Conservation (phyloP, 37 sponge, comb jelly and placozoan genomes). For the Agelas oroides region DNA sequence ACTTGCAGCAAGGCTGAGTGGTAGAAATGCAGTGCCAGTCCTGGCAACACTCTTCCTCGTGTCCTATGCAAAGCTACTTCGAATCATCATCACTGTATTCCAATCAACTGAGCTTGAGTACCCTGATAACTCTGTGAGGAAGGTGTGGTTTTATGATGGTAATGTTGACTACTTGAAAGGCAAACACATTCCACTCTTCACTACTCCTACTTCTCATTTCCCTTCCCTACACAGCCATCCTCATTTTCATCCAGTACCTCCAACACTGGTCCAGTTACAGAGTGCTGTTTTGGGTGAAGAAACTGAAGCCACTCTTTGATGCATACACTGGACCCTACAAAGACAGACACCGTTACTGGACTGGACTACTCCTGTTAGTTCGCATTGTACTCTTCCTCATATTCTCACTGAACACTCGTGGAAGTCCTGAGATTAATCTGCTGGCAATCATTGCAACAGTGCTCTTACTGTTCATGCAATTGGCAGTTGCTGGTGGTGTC, state of each 20-base stretch:
- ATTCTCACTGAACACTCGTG: neutral
- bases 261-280: neutral
- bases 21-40: constrained; percentile 11
- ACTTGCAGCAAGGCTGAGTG: neutral
- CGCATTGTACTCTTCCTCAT: neutral
- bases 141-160: neutral
- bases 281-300: constrained; percentile 1
- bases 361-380: neutral
- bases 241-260: neutral
- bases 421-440: neutral
- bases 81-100: constrained; percentile 1
- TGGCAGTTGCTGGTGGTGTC: neutral
- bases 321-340: constrained; percentile 9
- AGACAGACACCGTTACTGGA: constrained; percentile 6
- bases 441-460: neutral
- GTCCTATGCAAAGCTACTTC: constrained; percentile 15
- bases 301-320: constrained; percentile 3
- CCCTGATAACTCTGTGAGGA: neutral
- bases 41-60: constrained; percentile 1
- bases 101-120: neutral
- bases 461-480: neutral
- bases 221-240: neutral
- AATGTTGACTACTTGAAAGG: constrained; percentile 5
- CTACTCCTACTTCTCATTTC: neutral
- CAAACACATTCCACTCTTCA: neutral